These are phyloP conservation scores for Sitophilus oryzae DNA, from an alignment of 1,140 invertebrate genomes.

Conservation along the genomic window DNA sequence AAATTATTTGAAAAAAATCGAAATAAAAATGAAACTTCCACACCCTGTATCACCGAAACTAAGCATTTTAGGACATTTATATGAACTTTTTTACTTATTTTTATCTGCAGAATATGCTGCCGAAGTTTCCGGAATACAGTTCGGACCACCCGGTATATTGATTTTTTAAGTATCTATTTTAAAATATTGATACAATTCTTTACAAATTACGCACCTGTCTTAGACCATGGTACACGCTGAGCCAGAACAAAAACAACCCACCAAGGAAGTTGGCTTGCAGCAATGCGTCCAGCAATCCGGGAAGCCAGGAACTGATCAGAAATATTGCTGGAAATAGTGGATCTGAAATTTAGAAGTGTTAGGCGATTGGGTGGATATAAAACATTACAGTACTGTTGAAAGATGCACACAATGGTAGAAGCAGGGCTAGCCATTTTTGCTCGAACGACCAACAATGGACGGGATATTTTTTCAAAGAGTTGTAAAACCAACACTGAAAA, in stretches of 20 bases:
- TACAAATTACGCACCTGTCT: too few relatives aligned
- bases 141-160: too few relatives aligned
- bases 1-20: too few relatives aligned
- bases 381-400: constrained; percentile 70
- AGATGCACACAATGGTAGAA: constrained; percentile 82
- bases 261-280: constrained; percentile 88
- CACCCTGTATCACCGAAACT: too few relatives aligned
- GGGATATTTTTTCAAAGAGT: constrained; percentile 80
- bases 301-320: constrained; percentile 82
- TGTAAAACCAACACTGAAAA: constrained; percentile 85
- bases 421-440: constrained; percentile 90
- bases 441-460: constrained; percentile 95
- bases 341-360: constrained; percentile 57
- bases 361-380: neutral
- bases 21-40: too few relatives aligned
- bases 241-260: constrained; percentile 85
- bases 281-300: constrained; percentile 82
- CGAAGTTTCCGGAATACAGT: too few relatives aligned
- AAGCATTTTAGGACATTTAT: too few relatives aligned
- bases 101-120: neutral
- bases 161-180: constrained; percentile 23
- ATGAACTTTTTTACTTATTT: too few relatives aligned
- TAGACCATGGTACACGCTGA: constrained; percentile 90
- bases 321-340: constrained; percentile 89
- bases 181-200: too few relatives aligned